phyloP scores from a whole-genome alignment of 2,113 vertebrate species.

The Todiramphus saurophagus region DNA sequence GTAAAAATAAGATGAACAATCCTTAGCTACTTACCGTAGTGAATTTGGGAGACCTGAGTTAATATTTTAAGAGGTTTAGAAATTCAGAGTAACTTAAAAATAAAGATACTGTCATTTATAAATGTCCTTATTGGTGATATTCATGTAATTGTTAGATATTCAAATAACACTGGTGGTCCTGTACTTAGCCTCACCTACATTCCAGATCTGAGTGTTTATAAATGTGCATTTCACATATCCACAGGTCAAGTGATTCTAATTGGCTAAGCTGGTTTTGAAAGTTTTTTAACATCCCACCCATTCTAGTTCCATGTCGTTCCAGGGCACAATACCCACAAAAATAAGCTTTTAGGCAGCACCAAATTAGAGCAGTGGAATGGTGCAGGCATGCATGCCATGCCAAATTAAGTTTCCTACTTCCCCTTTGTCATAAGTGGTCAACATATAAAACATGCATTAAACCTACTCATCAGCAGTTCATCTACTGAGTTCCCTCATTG shows the following conservation, averaged over 20 bases:
- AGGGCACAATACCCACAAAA: neutral
- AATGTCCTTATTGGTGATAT: neutral
- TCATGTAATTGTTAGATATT: neutral
- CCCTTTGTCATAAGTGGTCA: neutral
- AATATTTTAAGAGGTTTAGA: neutral
- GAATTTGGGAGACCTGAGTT: neutral
- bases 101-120: neutral
- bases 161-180: neutral
- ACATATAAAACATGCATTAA: neutral
- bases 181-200: neutral
- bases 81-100: neutral
- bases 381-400: neutral
- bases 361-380: neutral
- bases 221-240: neutral
- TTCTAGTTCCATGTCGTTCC: neutral
- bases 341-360: neutral
- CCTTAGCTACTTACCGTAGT: neutral
- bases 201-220: slow-evolving; percentile 6
- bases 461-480: neutral
- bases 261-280: neutral
- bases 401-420: neutral
- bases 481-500: neutral
- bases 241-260: neutral
- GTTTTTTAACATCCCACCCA: neutral
- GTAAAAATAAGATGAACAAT: neutral